Percentiles rank a stretch among this genome's conserved stretches.
Evolutionary conservation across 1,140 invertebrate species (phyloP).

Genomic region (Parapsyche elsis): DNA sequence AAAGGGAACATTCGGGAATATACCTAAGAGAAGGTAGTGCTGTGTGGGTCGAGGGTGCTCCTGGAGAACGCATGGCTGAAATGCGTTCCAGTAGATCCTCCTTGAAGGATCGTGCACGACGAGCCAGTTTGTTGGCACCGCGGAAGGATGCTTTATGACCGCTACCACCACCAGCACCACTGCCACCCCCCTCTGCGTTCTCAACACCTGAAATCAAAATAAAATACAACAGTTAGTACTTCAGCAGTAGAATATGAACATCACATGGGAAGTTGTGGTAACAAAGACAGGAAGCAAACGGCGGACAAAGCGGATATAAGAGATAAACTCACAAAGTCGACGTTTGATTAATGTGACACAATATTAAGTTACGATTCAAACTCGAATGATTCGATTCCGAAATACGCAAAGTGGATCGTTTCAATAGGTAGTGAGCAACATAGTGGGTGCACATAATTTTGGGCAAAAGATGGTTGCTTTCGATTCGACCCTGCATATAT

Average conservation of each 20-base stretch:
- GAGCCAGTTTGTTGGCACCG: conserved; percentile 81
- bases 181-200: conserved; percentile 48
- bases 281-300: too few relatives aligned
- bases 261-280: neutral
- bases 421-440: too few relatives aligned
- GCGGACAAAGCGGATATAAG: too few relatives aligned
- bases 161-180: conserved; percentile 49
- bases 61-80: conserved; percentile 79
- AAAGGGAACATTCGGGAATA: neutral
- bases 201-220: conserved; percentile 41
- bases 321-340: too few relatives aligned
- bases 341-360: too few relatives aligned
- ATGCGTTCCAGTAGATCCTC: conserved; percentile 91
- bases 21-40: conserved; percentile 38
- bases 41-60: conserved; percentile 60
- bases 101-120: conserved; percentile 88
- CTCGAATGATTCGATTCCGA: too few relatives aligned
- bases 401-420: too few relatives aligned
- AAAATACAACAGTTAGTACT: too few relatives aligned
- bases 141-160: conserved; percentile 76
- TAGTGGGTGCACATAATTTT: too few relatives aligned
- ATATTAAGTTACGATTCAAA: too few relatives aligned
- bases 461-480: neutral
- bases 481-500: neutral
- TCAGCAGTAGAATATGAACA: neutral